phyloP scores from a whole-genome alignment of 2,797 vertebrate genomes.

The Crotalus adamanteus region DNA sequence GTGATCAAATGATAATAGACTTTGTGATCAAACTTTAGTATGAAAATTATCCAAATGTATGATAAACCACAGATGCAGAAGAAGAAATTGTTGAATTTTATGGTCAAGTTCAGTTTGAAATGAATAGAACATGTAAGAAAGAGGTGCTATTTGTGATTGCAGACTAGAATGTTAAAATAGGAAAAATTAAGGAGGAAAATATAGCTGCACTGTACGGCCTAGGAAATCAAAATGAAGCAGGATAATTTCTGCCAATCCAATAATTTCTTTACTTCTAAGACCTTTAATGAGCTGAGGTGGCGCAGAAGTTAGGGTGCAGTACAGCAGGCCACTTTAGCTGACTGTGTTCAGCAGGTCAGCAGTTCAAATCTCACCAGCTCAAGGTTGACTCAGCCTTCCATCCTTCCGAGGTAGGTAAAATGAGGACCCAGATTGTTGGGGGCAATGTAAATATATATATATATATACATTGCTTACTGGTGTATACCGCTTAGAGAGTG shows the following conservation, averaged over 20 bases:
- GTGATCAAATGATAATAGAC: background rate
- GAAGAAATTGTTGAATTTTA: background rate
- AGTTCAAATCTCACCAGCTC: too few relatives aligned
- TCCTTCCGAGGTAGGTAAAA: too few relatives aligned
- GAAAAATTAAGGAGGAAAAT: background rate
- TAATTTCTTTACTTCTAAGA: background rate
- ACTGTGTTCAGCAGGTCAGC: too few relatives aligned
- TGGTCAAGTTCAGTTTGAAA: background rate
- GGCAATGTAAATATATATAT: too few relatives aligned
- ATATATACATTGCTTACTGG: too few relatives aligned
- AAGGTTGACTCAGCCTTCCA: too few relatives aligned
- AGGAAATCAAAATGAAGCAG: background rate
- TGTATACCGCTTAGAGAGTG: too few relatives aligned
- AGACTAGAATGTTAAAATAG: background rate
- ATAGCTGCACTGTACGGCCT: background rate
- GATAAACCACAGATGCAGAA: background rate
- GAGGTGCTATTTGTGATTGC: background rate
- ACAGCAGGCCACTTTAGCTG: too few relatives aligned
- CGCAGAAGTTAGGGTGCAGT: too few relatives aligned
- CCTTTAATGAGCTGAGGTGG: background rate
- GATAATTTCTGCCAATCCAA: background rate
- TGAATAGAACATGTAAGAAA: background rate
- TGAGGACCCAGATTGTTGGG: too few relatives aligned
- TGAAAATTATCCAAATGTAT: background rate
- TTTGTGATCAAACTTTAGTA: background rate